Base-by-base conservation (phyloP, 1,140 invertebrate genomes). In the Stegodyphus dumicola region DNA sequence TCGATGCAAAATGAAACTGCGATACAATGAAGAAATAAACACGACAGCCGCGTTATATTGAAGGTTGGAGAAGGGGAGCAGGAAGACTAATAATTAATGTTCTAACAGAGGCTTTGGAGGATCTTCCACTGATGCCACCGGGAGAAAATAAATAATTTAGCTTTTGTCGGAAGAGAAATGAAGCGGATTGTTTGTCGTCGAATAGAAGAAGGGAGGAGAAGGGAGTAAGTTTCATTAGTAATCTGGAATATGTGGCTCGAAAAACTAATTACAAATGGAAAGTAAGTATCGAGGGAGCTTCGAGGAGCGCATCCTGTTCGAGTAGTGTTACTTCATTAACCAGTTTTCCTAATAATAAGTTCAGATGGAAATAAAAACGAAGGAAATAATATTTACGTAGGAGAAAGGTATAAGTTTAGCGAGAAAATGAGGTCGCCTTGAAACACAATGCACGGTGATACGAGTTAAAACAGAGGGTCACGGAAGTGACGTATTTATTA, bases 101-200 rank as follows among this genome's bases (percentile, higher is more conserved):
- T 77, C 60, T 10, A 13, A 11, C 15, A 11, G 73, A 56, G 15
- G 33, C n/a, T 60, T 60, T 9, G 15, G 56, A 5, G 15, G 15
- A 60, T 60, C 9, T 11, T 11, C 9, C 15, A 60, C 15, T 65
- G 13, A 65, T 33, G 60, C 15, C 5, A 54, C 64, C 15, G 33
- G 15, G 51, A 77, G 56, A 77, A 77, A 65, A 77, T 77, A 77
- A 77, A 77, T 77, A 77, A 77, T 77, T 77, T 77, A 66, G 75
- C 75, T 77, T 77, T 77, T 66, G 75, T 77, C 49, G 48, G 75
- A 51, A 9, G 52, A 33, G 75, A 60, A 60, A 60, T 15, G 56
- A 60, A 60, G 56, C 56, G 56, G n/a, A 77, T 77, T 77, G 75
- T 77, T 77, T 77, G 73, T 71, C 9, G 9, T 15, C 56, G 56